Evolutionary conservation across 2,888 invertebrate genomes (phyloP).

Genomic region (Carterocephalus palaemon): DNA sequence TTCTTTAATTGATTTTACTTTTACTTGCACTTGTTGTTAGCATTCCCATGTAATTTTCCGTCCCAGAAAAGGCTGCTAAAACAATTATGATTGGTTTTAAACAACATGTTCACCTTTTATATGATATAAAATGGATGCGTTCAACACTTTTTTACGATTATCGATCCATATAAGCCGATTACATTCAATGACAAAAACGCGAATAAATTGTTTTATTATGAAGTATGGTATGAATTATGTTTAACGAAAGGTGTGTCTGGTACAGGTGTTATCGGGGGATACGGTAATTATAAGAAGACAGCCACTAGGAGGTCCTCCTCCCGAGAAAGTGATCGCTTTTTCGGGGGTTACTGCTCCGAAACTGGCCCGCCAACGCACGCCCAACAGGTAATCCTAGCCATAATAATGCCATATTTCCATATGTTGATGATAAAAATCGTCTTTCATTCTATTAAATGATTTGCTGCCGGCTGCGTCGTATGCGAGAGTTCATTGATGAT

Average conservation of each 20-base stretch:
- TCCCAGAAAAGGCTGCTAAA: no score
- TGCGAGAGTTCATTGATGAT: no score
- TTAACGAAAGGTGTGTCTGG: not conserved
- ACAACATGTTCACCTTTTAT: no score
- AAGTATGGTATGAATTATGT: no score
- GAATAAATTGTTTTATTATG: not conserved
- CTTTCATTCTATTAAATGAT: slow-evolving; percentile 12
- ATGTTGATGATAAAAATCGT: slow-evolving; percentile 1
- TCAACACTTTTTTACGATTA: slow-evolving; percentile 13
- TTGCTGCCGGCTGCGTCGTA: no score
- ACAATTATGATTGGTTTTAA: no score
- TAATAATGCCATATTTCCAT: not conserved
- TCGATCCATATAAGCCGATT: slow-evolving; percentile 20
- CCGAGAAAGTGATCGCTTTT: slow-evolving; percentile 93
- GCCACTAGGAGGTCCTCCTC: slow-evolving; percentile 92
- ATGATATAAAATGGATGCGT: slow-evolving; percentile 19
- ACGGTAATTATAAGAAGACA: slow-evolving; percentile 93
- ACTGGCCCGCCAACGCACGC: slow-evolving; percentile 76
- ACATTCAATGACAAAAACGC: not conserved
- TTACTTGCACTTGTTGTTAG: no score
- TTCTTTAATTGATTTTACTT: slow-evolving; percentile 19
- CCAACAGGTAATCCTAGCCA: slow-evolving; percentile 54
- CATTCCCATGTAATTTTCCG: no score
- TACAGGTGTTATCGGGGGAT: slow-evolving; percentile 96
- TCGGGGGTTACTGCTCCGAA: slow-evolving; percentile 96